Base-by-base conservation (phyloP, 2,797 vertebrate genomes). In the Enteromius argenteus region DNA sequence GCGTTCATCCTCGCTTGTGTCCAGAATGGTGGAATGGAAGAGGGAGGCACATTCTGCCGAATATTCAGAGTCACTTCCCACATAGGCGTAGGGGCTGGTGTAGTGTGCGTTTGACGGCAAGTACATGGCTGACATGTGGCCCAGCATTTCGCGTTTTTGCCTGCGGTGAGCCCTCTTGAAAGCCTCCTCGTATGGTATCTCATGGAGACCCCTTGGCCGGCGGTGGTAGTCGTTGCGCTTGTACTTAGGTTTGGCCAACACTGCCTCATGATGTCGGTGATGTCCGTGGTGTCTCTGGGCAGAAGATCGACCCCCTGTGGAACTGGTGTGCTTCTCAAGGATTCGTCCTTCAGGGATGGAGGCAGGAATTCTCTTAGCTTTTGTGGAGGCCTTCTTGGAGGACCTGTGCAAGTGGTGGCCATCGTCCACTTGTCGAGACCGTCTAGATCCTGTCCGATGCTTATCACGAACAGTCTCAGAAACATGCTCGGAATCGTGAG, bases 21-120 rank as follows among this genome's bases (percentile, higher is more conserved):
- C 97, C 90, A 96, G 90, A 56, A 98, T 96, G 0, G 97, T 98
- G 87, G 97, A 98, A 91, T 98, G 97, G 91, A 98, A 98, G 67
- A 98, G 95, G 15, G 97, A 98, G 62, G 96, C 96, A 0, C 97
- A 99, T 92, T 99, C 97, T 0, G 97, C 97, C 0, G 97, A 99
- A 85, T 98, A 99, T 90, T 99, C 98, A 0, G 97, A 99, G 93
- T 98, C 98, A 17, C 97, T 98, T 86, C 96, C 95, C 15, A 91
- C 90, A 0, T 93, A 95, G 13, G 96, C 86, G 0, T 97, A 97
- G 0, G 96, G 96, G 83, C 96, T 96, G 85, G 91, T 85, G 0
- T 93, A 92, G 7, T 92, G 93, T 44, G 90, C 84, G 0, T 86
- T 83, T 7, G 91, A 27, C 0, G 91, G 92, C 35, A 80, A 90